Evolutionary conservation across 92 coral and sea anemone genomes (phyloP).

Genomic region (Epizoanthus ramosus): DNA sequence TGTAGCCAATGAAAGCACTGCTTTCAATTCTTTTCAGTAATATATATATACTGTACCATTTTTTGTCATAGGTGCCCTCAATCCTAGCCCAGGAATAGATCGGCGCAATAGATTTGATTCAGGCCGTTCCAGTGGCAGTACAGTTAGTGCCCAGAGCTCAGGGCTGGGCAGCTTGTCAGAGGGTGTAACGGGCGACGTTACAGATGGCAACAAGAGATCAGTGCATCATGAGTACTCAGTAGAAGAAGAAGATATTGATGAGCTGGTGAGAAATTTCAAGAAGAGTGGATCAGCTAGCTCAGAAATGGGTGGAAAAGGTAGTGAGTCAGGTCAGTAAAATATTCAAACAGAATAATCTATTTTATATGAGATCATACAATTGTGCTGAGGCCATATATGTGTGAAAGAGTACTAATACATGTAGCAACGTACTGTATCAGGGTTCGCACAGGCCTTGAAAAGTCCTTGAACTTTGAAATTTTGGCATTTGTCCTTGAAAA

Average conservation of each 20-base stretch:
- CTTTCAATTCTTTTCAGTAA: no score
- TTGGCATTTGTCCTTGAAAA: no score
- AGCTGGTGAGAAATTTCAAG: constrained; percentile 75
- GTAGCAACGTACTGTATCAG: no score
- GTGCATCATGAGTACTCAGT: constrained; percentile 44
- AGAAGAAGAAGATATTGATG: constrained; percentile 92
- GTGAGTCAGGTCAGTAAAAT: constrained; percentile 1
- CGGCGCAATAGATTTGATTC: constrained; percentile 20
- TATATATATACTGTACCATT: neutral
- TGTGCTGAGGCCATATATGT: no score
- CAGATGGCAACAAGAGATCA: constrained; percentile 7
- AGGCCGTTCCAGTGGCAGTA: constrained; percentile 30
- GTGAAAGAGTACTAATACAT: no score
- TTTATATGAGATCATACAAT: neutral
- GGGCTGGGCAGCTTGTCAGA: constrained; percentile 34
- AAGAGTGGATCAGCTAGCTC: constrained; percentile 52
- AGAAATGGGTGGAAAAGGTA: constrained; percentile 18
- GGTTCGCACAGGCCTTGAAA: no score
- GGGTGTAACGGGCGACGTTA: neutral
- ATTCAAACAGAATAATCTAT: no score
- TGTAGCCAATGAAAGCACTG: no score
- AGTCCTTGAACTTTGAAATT: no score
- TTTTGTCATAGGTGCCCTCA: constrained; percentile 5
- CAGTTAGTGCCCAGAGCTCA: constrained; percentile 13
- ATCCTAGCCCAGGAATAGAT: constrained; percentile 10